Percentiles rank a stretch among this genome's conserved stretches.
Conservation (phyloP, 1,140 invertebrate species). For the Drosophila bipectinata region DNA sequence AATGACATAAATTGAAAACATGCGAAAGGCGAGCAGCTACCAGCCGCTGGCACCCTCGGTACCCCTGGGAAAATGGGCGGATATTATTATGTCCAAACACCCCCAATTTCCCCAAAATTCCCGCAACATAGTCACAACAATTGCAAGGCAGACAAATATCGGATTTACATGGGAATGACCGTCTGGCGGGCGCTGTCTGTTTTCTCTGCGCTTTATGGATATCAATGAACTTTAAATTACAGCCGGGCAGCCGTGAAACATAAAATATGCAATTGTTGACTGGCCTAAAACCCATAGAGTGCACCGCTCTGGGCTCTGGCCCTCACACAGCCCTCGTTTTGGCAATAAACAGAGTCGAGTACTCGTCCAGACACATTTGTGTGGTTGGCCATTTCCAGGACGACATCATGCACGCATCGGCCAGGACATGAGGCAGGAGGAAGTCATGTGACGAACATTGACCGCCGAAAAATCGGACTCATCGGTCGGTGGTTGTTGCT, state of each 20-base stretch:
- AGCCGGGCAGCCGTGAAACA: conserved; percentile 53
- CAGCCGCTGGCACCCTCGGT: neutral
- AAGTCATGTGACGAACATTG: conserved; percentile 56
- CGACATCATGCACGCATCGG: conserved; percentile 66
- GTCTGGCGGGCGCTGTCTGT: conserved; percentile 2
- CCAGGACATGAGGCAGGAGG: conserved; percentile 12
- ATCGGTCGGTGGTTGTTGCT: conserved; percentile 21
- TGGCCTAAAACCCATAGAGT: conserved; percentile 63
- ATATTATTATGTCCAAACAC: conserved; percentile 46
- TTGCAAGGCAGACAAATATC: conserved; percentile 58
- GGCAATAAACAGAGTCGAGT: conserved; percentile 63
- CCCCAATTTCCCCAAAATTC: conserved; percentile 20
- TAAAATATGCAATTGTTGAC: conserved; percentile 76
- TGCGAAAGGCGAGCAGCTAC: conserved; percentile 5
- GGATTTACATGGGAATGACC: conserved; percentile 54
- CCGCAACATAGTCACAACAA: conserved; percentile 68
- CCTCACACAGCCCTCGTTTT: neutral
- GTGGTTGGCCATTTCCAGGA: conserved; percentile 73
- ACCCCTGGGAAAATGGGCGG: conserved; percentile 6
- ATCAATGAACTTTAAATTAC: conserved; percentile 82
- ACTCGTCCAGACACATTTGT: conserved; percentile 71
- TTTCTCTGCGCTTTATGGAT: conserved; percentile 71
- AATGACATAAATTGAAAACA: conserved; percentile 58
- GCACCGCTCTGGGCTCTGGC: conserved; percentile 7
- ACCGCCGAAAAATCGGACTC: conserved; percentile 19